Evolutionary conservation across 2,888 invertebrate species (phyloP), one percentile per base, ranked within the genome.

Genomic region (Ormyrus rosae): DNA sequence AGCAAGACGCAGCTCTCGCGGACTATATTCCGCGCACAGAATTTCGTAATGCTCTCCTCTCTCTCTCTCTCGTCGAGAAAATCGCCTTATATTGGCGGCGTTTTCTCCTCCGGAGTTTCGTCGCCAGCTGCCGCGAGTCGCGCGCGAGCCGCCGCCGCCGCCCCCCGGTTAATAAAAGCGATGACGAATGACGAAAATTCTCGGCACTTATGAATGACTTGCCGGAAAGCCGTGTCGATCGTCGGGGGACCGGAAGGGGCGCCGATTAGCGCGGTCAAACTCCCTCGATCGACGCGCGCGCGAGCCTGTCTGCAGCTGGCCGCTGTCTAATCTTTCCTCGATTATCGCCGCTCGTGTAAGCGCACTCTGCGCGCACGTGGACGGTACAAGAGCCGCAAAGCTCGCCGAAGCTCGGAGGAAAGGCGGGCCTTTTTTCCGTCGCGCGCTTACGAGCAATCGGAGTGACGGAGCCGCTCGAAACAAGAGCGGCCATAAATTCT

Each of bases 201-300:
- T 71, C 78, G 70, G 56, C 83, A 83, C 85, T 89, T 89, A 89
- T 90, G 89, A 89, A 88, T 89, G 89, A 89, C 88, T 81, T 53
- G 70, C 88, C 89, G 87, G 88, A 89, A 89, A 88, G 81, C 78
- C 55, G 79, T 78, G 78, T 65, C 19, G 46, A 51, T 9, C 19
- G 50, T 19, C 63, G 45, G 6, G 19, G 5, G 55, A 4, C 34
- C 34, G 34, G 34, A 34, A 48, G 45, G 46, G 55, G 48, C 58
- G 13, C 46, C 65, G 78, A 69, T 77, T 70, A 70, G 61, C 13
- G 46, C 56, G 77, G 61, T 67, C 76, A 58, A 34, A 50, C 34
- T 13, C 58, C 65, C 34, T 34, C 34, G 34, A 34, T 1, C 51
- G 7, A 45, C 13, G 6, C 51, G 11, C 53, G 9, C 13, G 61